phyloP scores from a whole-genome alignment of 2,888 invertebrate species.

The Tortricodes alternella region DNA sequence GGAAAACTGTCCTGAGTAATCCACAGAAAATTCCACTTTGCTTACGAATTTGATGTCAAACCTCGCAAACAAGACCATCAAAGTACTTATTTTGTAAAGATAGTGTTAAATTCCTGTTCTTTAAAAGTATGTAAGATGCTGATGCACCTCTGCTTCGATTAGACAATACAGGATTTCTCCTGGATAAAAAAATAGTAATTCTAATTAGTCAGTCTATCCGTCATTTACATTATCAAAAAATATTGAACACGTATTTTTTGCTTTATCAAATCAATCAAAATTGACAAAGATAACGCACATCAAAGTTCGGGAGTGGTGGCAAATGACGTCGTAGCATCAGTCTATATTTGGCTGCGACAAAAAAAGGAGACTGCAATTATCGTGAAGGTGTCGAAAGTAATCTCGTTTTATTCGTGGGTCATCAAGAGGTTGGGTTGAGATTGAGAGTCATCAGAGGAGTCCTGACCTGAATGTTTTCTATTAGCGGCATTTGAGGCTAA shows the following conservation, averaged over 20 bases:
- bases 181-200: too few species aligned
- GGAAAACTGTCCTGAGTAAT: slow-evolving; percentile 49
- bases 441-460: slow-evolving; percentile 52
- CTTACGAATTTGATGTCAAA: slow-evolving; percentile 36
- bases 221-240: too few species aligned
- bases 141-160: too few species aligned
- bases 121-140: too few species aligned
- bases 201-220: too few species aligned
- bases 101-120: too few species aligned
- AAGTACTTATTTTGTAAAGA: not conserved
- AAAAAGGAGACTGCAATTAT: slow-evolving; percentile 13
- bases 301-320: too few species aligned
- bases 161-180: too few species aligned
- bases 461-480: slow-evolving; percentile 65
- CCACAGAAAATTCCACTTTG: slow-evolving; percentile 48
- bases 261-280: too few species aligned
- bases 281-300: too few species aligned
- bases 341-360: slow-evolving; percentile 10
- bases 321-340: not conserved
- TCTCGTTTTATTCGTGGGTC: slow-evolving; percentile 30
- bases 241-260: too few species aligned
- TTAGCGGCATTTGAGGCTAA: slow-evolving; percentile 66
- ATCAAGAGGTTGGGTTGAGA: slow-evolving; percentile 34
- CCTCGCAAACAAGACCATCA: slow-evolving; percentile 47
- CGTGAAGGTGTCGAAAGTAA: slow-evolving; percentile 34